phyloP scores from a whole-genome alignment of 2,797 vertebrate genomes.

The Vespertilio murinus region DNA sequence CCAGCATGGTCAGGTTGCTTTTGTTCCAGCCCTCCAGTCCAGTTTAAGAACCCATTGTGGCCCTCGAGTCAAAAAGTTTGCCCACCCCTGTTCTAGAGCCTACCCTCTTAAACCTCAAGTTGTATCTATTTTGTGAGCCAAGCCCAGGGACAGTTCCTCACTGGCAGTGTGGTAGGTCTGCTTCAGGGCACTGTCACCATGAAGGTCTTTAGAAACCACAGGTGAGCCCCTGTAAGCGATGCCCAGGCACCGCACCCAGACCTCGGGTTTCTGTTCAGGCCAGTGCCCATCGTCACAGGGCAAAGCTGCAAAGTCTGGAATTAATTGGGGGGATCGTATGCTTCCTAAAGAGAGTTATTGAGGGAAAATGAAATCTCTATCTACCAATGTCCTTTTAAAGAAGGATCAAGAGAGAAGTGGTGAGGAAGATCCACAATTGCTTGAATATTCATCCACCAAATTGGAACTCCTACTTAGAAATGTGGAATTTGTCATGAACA shows the following conservation, averaged over 20 bases:
- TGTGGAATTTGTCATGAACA: background rate
- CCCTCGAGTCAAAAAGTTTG: too few relatives aligned
- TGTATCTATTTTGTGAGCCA: background rate
- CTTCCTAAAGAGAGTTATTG: background rate
- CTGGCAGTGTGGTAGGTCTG: background rate
- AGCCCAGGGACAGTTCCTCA: background rate
- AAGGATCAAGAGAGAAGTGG: background rate
- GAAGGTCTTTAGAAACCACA: background rate
- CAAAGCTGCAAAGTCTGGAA: background rate
- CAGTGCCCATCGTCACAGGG: background rate
- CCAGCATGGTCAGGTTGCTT: too few relatives aligned
- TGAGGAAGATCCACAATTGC: background rate
- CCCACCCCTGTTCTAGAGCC: background rate
- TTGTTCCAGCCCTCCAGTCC: too few relatives aligned
- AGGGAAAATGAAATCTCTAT: background rate
- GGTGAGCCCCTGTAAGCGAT: background rate
- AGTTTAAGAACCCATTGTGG: too few relatives aligned
- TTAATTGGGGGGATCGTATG: background rate
- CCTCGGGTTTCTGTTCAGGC: background rate
- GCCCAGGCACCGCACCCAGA: background rate
- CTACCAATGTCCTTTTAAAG: background rate
- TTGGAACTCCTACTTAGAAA: background rate
- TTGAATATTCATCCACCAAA: background rate
- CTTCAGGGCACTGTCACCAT: background rate
- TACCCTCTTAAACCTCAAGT: background rate